Conservation (phyloP, 2,113 vertebrate species). For the Hippolais icterina region DNA sequence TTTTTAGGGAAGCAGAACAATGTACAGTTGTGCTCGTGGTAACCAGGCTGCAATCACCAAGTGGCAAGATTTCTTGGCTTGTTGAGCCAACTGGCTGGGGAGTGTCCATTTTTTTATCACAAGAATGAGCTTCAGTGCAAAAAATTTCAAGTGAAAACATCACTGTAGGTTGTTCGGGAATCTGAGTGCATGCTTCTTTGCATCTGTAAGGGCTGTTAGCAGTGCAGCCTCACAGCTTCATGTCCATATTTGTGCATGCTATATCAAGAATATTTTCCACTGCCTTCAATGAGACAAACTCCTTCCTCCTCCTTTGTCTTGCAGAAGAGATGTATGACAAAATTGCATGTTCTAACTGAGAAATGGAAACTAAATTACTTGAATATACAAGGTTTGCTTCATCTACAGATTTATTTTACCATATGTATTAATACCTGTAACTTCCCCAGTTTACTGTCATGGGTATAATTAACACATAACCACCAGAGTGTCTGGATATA, state of each 20-base stretch:
- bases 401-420: slow-evolving; percentile 1
- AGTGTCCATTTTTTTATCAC: slow-evolving; percentile 1
- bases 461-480: slow-evolving; percentile 29
- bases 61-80: slow-evolving; percentile 27
- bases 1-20: slow-evolving; percentile 15
- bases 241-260: slow-evolving; percentile 75
- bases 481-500: background rate
- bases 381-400: background rate
- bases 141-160: slow-evolving; percentile 52
- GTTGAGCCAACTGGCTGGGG: background rate
- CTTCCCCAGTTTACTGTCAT: background rate
- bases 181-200: slow-evolving; percentile 49
- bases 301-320: background rate
- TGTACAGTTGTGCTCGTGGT: background rate
- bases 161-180: slow-evolving; percentile 31
- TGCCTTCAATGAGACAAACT: background rate
- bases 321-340: background rate
- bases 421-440: background rate
- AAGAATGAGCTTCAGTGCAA: slow-evolving; percentile 13
- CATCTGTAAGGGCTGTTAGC: slow-evolving; percentile 53
- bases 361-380: background rate
- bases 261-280: slow-evolving; percentile 41
- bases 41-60: background rate
- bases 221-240: slow-evolving; percentile 7
- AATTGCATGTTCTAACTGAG: background rate